phyloP scores from a whole-genome alignment of 2,113 vertebrate species.

The Aegithalos caudatus region DNA sequence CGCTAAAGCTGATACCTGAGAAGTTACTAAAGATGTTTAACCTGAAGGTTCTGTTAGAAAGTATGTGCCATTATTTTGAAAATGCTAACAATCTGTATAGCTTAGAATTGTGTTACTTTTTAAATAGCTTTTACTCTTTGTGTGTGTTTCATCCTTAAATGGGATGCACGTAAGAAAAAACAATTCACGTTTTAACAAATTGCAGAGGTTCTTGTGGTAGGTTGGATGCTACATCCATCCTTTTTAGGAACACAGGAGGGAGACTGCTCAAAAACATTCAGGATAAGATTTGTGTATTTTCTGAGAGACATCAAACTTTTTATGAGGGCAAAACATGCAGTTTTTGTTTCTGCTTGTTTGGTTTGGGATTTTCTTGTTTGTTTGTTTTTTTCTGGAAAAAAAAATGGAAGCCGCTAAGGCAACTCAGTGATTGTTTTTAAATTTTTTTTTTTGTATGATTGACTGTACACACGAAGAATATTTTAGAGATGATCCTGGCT shows the following conservation, averaged over 20 bases:
- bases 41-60: neutral
- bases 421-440: too few relatives aligned
- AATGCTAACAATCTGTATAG: neutral
- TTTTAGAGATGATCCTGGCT: neutral
- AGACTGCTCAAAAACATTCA: neutral
- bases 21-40: neutral
- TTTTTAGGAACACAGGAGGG: neutral
- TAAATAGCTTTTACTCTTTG: neutral
- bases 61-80: neutral
- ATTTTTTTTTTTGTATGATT: accelerated
- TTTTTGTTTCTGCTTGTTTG: neutral
- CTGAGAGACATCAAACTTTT: neutral
- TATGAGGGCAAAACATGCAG: neutral
- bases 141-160: neutral
- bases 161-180: neutral
- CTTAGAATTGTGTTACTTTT: neutral
- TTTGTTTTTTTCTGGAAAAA: neutral
- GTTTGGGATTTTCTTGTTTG: neutral
- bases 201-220: neutral
- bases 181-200: neutral
- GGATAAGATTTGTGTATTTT: neutral
- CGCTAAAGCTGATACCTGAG: neutral
- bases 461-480: neutral
- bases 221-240: neutral
- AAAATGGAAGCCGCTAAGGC: accelerated